Conservation (phyloP, 2,888 invertebrate genomes). For the Platycnemis pennipes region DNA sequence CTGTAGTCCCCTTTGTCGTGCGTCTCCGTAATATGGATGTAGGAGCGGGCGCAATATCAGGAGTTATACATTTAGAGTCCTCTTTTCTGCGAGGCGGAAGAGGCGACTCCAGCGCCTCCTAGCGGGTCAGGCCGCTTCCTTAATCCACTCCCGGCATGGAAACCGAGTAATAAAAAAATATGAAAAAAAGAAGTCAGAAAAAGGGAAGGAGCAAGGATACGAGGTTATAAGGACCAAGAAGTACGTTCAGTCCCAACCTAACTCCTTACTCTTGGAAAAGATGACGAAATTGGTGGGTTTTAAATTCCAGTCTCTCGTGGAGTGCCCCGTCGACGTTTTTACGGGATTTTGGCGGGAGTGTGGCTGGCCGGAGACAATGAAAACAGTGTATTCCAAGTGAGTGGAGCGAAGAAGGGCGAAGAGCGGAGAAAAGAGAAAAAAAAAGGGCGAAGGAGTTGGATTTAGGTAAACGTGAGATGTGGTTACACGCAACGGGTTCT, state of each 20-base stretch:
- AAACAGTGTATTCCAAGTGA: neutral
- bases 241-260: neutral
- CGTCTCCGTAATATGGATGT: slow-evolving; percentile 20
- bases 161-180: neutral
- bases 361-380: neutral
- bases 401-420: neutral
- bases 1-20: neutral
- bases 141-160: neutral
- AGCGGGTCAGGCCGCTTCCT: neutral
- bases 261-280: neutral
- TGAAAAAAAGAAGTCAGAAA: neutral
- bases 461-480: neutral
- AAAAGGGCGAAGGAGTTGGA: neutral
- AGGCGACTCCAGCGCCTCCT: neutral
- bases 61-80: slow-evolving; percentile 39
- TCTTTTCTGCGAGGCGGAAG: neutral
- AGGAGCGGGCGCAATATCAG: slow-evolving; percentile 35
- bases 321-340: slow-evolving; percentile 23
- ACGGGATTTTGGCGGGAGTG: neutral
- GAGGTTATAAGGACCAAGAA: slow-evolving; percentile 7
- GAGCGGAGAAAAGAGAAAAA: too few relatives aligned
- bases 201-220: neutral
- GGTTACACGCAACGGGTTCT: neutral
- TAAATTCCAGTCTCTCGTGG: neutral
- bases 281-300: slow-evolving; percentile 31